These are phyloP conservation scores for Silurus aristotelis DNA, from an alignment of 2,797 vertebrate species.

Conservation along the genomic window DNA sequence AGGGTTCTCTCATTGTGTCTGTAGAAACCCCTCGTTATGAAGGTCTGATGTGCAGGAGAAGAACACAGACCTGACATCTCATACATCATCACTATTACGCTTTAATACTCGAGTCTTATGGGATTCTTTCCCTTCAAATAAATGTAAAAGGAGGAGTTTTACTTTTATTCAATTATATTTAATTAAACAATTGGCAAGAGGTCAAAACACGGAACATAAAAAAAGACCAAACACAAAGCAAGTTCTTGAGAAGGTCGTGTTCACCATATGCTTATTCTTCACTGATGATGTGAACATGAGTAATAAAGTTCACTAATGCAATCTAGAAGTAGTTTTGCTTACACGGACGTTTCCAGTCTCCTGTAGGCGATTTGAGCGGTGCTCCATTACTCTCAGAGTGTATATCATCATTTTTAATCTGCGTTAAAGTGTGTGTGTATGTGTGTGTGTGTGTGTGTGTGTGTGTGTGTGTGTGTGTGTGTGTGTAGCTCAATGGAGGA, in stretches of 20 bases:
- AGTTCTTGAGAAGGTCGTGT: background rate
- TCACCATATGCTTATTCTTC: background rate
- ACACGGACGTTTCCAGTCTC: background rate
- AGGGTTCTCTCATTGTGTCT: too few species aligned
- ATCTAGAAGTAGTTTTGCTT: background rate
- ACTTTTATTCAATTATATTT: too few species aligned
- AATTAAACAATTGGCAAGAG: background rate
- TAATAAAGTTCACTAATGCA: background rate
- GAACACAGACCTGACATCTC: too few species aligned
- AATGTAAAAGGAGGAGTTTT: too few species aligned
- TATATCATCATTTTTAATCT: background rate
- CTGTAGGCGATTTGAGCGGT: background rate
- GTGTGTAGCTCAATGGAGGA: conserved; percentile 92
- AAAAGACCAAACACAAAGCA: background rate
- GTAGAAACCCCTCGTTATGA: too few species aligned
- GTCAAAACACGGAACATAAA: background rate
- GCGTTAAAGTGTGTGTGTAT: background rate
- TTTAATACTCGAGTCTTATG: too few species aligned
- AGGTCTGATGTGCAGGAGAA: too few species aligned
- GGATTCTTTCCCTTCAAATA: too few species aligned
- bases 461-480: conserved; percentile 19
- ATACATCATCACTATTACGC: too few species aligned
- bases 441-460: conserved; percentile 3
- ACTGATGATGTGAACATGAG: background rate
- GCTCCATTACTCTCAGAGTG: background rate